Evolutionary conservation across 2,113 vertebrate species (phyloP), one percentile per base, ranked within the genome.

Genomic region (Pristiophorus japonicus): DNA sequence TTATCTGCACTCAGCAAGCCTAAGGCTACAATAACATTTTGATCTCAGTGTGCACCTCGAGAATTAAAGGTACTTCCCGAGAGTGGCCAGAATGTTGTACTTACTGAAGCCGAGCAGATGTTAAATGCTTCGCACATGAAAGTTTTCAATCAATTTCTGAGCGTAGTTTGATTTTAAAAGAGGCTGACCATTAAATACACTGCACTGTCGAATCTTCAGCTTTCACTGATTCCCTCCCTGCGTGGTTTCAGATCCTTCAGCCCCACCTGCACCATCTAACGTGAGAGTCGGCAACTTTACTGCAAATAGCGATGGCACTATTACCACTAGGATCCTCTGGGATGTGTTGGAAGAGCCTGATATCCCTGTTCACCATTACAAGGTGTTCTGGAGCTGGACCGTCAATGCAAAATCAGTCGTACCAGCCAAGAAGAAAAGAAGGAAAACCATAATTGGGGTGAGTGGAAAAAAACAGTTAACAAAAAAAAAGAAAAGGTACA

Each of bases 371-470:
- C 99, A 99, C 94, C 99, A 99, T 97, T 99, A 98, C 97, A 99
- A 99, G 96, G 98, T 99, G 10, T 98, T 98, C 96, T 99, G 99
- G 99, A 99, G 98, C 97, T 99, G 99, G 98, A 98, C 97, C 0
- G 97, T 97, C 42, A 96, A 97, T 5, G 97, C 98, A 96, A 98
- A 98, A 97, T 97, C 98, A 0, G 96, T 97, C n/a, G 98, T 98
- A 93, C 98, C 98, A 1, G 97, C 98, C 8, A 99, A 98, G 96
- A 99, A 98, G 97, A 99, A 98, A 96, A 98, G 98, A 96, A 98
- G 99, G 81, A 99, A 98, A 98, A 99, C 98, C 88, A 97, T 98
- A 0, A 97, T 97, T 34, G 99, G 98, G 98, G 99, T 99, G 97
- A 97, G 96, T 96, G 96, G 95, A 22, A 96, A 94, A 92, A 95